Conservation (phyloP, 1,140 invertebrate species). For the Pissodes strobi region DNA sequence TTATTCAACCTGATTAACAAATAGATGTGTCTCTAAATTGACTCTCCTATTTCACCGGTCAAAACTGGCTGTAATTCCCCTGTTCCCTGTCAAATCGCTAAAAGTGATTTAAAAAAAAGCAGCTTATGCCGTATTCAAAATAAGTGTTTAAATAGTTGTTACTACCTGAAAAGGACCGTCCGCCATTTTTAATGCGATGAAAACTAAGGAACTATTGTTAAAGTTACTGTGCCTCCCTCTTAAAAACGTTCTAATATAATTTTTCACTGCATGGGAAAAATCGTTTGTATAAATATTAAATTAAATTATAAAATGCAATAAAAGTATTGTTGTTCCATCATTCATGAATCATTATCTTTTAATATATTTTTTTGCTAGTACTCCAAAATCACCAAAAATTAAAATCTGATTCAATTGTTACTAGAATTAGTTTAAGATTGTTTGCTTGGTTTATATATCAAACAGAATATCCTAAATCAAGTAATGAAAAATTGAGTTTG, state of each 20-base stretch:
- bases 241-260: conserved; percentile 12
- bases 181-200: conserved; percentile 15
- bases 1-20: background rate
- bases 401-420: too few relatives aligned
- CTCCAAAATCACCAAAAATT: too few relatives aligned
- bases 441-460: too few relatives aligned
- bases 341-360: background rate
- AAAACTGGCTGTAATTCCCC: too few relatives aligned
- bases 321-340: background rate
- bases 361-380: background rate
- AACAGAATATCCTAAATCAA: too few relatives aligned
- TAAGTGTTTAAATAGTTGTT: background rate
- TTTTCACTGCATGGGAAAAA: conserved; percentile 3
- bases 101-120: background rate
- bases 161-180: conserved; percentile 14
- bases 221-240: conserved; percentile 13
- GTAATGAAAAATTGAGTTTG: too few relatives aligned
- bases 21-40: background rate
- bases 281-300: background rate
- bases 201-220: conserved; percentile 6
- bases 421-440: too few relatives aligned
- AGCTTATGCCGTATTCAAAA: conserved; percentile 3
- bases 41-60: too few relatives aligned
- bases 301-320: conserved; percentile 2
- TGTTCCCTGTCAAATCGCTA: background rate